Base-by-base conservation (phyloP, 2,113 vertebrate genomes). In the Lutjanus erythropterus region DNA sequence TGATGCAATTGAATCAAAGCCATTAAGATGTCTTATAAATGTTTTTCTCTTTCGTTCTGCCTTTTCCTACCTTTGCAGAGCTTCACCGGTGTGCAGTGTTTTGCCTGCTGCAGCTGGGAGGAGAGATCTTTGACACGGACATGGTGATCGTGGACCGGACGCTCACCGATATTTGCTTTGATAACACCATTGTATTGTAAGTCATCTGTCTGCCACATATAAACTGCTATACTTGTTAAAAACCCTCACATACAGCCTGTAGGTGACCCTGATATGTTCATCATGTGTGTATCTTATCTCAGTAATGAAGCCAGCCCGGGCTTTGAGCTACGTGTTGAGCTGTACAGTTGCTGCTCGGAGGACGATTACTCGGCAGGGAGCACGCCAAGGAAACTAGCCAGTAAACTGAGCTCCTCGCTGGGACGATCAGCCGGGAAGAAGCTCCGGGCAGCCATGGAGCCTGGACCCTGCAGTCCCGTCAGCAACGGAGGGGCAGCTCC, bases 101-200 rank as follows among this genome's bases (percentile, higher is more conserved):
- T 94, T 96, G 97, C 83, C 94, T 98, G 77, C 94, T 98, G 76
- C 97, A 97, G 94, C 86, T 98, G 0, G 97, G 97, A 9, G 96
- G 95, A 0, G 96, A 98, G 86, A 97, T 98, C 85, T 95, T 96
- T 8, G 97, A 98, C 93, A 98, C 97, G 0, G 97, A 98, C 90
- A 97, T 97, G 96, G 95, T 98, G 88, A 95, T 98, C 81, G 97
- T 98, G 75, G 97, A 99, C 92, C 92, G 97, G 83, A 98, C 97
- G 0, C 95, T 98, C 74, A 97, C 97, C 0, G 97, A 99, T 88
- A 97, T 99, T 89, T 97, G 96, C 94, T 99, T 99, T 21, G 96
- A 97, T 86, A 97, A 93, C 93, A 93, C 89, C 1, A 88, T 97
- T 18, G 94, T 98, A 80, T 99, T 99, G 97, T 99, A 88, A 96